These are phyloP conservation scores for Acropora tenuis DNA, from an alignment of 64 coral and sea anemone genomes.

Conservation along the genomic window DNA sequence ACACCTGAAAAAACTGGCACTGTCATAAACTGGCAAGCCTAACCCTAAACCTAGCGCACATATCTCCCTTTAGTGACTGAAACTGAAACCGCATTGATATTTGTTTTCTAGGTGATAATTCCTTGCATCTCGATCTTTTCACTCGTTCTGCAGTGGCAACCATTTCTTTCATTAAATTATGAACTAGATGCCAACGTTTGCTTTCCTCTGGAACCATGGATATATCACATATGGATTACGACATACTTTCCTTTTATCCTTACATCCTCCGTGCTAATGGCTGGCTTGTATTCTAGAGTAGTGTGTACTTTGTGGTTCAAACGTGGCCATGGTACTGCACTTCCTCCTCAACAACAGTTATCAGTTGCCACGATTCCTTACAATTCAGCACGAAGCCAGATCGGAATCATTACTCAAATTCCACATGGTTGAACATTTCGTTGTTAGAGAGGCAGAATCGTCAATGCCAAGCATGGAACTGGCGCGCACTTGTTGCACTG, in stretches of 20 bases:
- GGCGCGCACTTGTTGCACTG: too few species aligned
- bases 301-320: slow-evolving; percentile 39
- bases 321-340: not conserved
- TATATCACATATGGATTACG: not conserved
- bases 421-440: too few species aligned
- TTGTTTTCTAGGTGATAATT: slow-evolving; percentile 20
- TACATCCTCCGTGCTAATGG: not conserved
- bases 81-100: not conserved
- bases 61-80: too few species aligned
- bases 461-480: too few species aligned
- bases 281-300: slow-evolving; percentile 32
- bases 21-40: too few species aligned
- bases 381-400: too few species aligned
- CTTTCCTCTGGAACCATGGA: not conserved
- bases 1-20: too few species aligned
- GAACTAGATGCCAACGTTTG: not conserved
- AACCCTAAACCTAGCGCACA: too few species aligned
- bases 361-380: too few species aligned
- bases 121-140: not conserved
- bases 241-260: not conserved
- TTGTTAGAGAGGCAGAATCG: too few species aligned
- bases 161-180: not conserved
- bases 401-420: too few species aligned
- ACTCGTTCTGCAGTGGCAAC: not conserved
- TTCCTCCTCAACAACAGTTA: not conserved